Percentiles rank a stretch among this genome's conserved stretches.
Conservation (phyloP, 2,888 invertebrate genomes). For the Troglohyphantes excavatus region DNA sequence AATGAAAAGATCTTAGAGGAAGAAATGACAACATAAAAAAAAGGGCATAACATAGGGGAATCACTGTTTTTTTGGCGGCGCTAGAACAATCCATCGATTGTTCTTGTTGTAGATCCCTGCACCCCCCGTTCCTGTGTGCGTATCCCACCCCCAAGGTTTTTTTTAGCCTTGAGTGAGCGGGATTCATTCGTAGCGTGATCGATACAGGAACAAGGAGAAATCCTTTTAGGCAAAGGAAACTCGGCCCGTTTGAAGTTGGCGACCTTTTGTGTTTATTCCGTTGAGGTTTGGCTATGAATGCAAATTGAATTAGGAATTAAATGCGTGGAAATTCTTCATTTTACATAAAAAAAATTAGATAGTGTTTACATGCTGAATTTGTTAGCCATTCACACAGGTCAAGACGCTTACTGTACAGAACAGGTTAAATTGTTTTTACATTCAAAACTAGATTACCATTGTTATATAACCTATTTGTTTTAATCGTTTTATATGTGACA, state of each 20-base stretch:
- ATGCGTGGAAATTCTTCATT: background rate
- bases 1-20: slow-evolving; percentile 44
- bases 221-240: slow-evolving; percentile 41
- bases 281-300: slow-evolving; percentile 10
- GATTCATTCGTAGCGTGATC: slow-evolving; percentile 68
- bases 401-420: no score
- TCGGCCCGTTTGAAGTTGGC: slow-evolving; percentile 53
- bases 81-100: slow-evolving; percentile 74
- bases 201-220: slow-evolving; percentile 49
- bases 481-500: no score
- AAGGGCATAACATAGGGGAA: slow-evolving; percentile 33
- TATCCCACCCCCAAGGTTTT: slow-evolving; percentile 20
- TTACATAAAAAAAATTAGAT: no score
- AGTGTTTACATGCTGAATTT: no score
- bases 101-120: slow-evolving; percentile 25
- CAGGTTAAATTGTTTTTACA: no score
- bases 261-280: background rate
- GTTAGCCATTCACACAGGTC: no score
- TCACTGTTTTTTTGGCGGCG: slow-evolving; percentile 27
- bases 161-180: slow-evolving; percentile 58
- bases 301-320: slow-evolving; percentile 43
- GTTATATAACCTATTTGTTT: no score
- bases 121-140: background rate
- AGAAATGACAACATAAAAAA: slow-evolving; percentile 16
- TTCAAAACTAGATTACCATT: no score